Evolutionary conservation across 2,888 invertebrate species (phyloP), one percentile per base, ranked within the genome.

Genomic region (Coenonympha arcania): DNA sequence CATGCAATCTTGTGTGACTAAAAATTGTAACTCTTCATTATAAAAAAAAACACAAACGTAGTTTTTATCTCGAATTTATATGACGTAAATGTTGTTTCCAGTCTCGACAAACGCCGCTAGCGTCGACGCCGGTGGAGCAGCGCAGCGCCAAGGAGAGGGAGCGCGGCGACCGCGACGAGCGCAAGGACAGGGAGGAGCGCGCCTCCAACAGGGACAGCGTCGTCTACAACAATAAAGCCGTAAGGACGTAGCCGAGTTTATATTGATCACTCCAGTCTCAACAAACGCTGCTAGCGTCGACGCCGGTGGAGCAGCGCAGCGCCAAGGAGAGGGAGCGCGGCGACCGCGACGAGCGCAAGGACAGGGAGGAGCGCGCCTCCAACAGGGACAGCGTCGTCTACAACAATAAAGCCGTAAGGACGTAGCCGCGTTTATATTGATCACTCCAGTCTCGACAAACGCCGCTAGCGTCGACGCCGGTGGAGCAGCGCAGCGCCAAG

Each of bases 401-500:
- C 69, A 54, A 54, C 13, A 71, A 63, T 68, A 87, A 71, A 74
- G 78, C 69, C 57, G 80, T 77, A 50, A 79, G 76, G n/a, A n/a
- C n/a, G n/a, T 8, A 24, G 3, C 26, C 6, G n/a, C n/a, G n/a
- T 28, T 28, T n/a, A 15, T 19, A 6, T 9, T 36, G 6, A 1
- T 19, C 1, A 9, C 63, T 76, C 52, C 70, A 85, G 84, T 58
- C 74, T 37, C 76, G 82, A 54, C 82, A 79, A 57, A 67, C 77
- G 50, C 68, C 79, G 28, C 78, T 64, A 55, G 78, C 74, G 54
- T 71, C 73, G 48, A 73, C 77, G 61, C 69, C 73, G 28, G 76
- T 79, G 5, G 88, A 88, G 45, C 79, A 78, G 56, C 76, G 87
- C 16, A 72, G 65, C 55, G 68, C 73, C 43, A 81, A 86, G 61